Percentiles rank a stretch among this genome's conserved stretches.
These are phyloP conservation scores for Dione vanillae DNA, from an alignment of 2,888 invertebrate genomes.

Conservation along the genomic window DNA sequence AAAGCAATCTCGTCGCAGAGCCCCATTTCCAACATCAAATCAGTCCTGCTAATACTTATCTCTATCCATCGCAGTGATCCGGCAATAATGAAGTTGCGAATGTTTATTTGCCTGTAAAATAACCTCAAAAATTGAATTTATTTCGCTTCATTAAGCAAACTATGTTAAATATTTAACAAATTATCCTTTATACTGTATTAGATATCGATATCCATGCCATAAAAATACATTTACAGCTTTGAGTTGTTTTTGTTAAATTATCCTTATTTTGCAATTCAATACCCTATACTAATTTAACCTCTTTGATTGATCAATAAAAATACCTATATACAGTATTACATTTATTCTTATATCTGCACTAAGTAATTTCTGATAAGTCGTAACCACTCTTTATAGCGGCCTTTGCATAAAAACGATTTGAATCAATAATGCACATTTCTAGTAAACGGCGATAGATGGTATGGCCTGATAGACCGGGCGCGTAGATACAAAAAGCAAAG, in stretches of 20 bases:
- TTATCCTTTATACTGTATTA: too few relatives aligned
- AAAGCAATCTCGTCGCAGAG: slow-evolving; percentile 75
- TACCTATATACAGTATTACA: slow-evolving; percentile 20
- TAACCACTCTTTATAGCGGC: slow-evolving; percentile 34
- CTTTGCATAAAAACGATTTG: slow-evolving; percentile 37
- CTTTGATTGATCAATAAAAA: slow-evolving; percentile 37
- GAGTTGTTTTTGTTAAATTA: slow-evolving; percentile 14
- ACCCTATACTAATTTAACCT: neutral
- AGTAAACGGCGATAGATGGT: slow-evolving; percentile 45
- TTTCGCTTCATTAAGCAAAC: neutral
- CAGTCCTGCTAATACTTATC: slow-evolving; percentile 46
- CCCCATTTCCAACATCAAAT: slow-evolving; percentile 72
- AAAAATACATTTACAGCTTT: slow-evolving; percentile 9
- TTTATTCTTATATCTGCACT: slow-evolving; percentile 19
- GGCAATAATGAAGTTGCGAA: slow-evolving; percentile 6
- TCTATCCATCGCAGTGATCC: slow-evolving; percentile 25
- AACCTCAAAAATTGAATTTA: neutral
- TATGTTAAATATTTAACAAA: too few relatives aligned
- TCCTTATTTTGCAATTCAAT: slow-evolving; percentile 28
- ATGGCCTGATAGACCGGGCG: slow-evolving; percentile 37
- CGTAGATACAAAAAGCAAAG: slow-evolving; percentile 30
- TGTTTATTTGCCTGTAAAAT: slow-evolving; percentile 13
- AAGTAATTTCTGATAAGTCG: slow-evolving; percentile 27
- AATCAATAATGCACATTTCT: slow-evolving; percentile 48
- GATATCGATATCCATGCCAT: too few relatives aligned